phyloP scores from a whole-genome alignment of 2,113 vertebrate species.

The Abramis brama region DNA sequence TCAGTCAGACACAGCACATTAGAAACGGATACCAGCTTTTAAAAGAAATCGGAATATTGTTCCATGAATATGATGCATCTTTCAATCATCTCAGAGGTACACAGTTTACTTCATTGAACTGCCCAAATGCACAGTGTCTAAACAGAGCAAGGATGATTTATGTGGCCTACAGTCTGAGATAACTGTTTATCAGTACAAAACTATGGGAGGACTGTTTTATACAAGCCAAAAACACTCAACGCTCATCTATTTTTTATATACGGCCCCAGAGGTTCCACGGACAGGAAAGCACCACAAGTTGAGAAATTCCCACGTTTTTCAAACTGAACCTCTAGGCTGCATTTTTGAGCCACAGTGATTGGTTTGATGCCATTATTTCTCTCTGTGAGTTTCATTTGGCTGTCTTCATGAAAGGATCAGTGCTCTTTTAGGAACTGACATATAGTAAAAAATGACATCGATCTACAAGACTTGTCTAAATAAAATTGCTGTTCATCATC shows the following conservation, averaged over 20 bases:
- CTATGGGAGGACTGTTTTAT: conserved; percentile 69
- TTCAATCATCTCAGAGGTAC: conserved; percentile 68
- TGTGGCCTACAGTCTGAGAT: conserved; percentile 72
- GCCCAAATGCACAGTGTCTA: conserved; percentile 68
- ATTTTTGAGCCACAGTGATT: conserved; percentile 21
- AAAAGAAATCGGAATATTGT: conserved; percentile 66
- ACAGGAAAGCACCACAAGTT: conserved; percentile 6
- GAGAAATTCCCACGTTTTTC: conserved; percentile 54
- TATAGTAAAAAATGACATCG: neutral
- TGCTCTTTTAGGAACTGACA: conserved; percentile 68
- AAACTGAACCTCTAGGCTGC: conserved; percentile 50
- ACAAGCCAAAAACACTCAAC: conserved; percentile 52
- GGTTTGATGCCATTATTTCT: conserved; percentile 27
- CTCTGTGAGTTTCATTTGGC: conserved; percentile 19
- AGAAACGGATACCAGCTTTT: conserved; percentile 53
- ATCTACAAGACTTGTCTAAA: neutral
- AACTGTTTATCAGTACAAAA: conserved; percentile 72
- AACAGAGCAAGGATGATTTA: conserved; percentile 76
- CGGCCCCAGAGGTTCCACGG: conserved; percentile 15
- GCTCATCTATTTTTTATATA: conserved; percentile 15
- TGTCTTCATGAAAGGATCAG: neutral
- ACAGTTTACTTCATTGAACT: conserved; percentile 70
- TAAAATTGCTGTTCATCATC: neutral
- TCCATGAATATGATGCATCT: conserved; percentile 59
- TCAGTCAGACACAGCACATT: conserved; percentile 17